Conservation (phyloP, 2,888 invertebrate species). For the Prenolepis imparis region DNA sequence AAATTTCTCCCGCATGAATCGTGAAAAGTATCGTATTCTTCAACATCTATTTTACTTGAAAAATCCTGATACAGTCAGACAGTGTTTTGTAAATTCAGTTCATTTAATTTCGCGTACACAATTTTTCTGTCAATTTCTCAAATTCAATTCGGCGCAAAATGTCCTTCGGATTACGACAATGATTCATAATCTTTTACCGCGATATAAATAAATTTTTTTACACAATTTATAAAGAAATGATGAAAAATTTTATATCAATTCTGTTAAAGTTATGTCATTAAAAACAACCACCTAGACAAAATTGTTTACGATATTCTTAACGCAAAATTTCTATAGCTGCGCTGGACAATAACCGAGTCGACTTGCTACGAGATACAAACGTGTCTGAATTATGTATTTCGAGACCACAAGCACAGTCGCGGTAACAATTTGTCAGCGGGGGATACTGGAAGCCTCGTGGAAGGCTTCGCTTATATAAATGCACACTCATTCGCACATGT, state of each 20-base stretch:
- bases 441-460: constrained; percentile 45
- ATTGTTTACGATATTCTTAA: constrained; percentile 40
- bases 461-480: constrained; percentile 12
- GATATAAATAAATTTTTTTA: constrained; percentile 1
- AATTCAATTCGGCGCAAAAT: background rate
- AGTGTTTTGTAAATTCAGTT: constrained; percentile 12
- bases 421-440: constrained; percentile 74
- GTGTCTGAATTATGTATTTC: constrained; percentile 73
- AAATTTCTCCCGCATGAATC: constrained; percentile 29
- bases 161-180: background rate
- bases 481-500: constrained; percentile 18
- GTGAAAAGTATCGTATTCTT: background rate
- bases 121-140: constrained; percentile 4
- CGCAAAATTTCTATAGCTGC: constrained; percentile 47
- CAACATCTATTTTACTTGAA: constrained; percentile 28
- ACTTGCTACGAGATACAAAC: constrained; percentile 49
- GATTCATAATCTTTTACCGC: background rate
- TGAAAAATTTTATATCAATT: background rate
- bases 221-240: background rate
- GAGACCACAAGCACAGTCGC: constrained; percentile 59
- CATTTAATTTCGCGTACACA: constrained; percentile 1
- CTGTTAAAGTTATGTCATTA: background rate
- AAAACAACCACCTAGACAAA: background rate
- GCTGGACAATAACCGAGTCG: constrained; percentile 53
- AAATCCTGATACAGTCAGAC: background rate